phyloP scores from a whole-genome alignment of 2,113 vertebrate genomes.

The Podocnemis expansa region DNA sequence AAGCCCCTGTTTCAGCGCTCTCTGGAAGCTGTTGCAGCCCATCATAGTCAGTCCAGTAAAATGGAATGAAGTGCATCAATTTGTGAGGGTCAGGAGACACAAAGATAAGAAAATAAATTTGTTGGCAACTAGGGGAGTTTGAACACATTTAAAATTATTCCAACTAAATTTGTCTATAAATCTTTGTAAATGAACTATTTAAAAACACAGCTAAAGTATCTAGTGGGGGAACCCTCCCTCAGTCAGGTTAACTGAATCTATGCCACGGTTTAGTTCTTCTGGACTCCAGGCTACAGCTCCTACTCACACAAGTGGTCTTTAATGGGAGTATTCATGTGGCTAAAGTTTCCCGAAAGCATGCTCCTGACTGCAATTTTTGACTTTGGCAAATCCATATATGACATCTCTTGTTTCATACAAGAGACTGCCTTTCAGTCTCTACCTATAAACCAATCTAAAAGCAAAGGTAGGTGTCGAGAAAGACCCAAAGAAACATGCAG shows the following conservation, averaged over 20 bases:
- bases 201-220: neutral
- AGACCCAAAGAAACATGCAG: neutral
- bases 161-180: neutral
- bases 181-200: neutral
- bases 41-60: neutral
- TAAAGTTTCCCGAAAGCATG: neutral
- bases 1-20: neutral
- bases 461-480: neutral
- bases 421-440: neutral
- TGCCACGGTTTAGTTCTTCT: neutral
- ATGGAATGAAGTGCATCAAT: neutral
- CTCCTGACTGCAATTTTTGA: neutral
- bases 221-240: neutral
- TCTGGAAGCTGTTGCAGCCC: fast-evolving
- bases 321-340: neutral
- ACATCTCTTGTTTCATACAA: neutral
- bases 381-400: neutral
- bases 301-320: neutral
- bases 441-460: neutral
- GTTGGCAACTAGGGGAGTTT: neutral
- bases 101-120: neutral
- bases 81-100: neutral
- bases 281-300: neutral
- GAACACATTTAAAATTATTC: neutral
- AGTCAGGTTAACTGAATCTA: neutral